Conservation (phyloP, 2,113 vertebrate species). For the Cathartes aura region DNA sequence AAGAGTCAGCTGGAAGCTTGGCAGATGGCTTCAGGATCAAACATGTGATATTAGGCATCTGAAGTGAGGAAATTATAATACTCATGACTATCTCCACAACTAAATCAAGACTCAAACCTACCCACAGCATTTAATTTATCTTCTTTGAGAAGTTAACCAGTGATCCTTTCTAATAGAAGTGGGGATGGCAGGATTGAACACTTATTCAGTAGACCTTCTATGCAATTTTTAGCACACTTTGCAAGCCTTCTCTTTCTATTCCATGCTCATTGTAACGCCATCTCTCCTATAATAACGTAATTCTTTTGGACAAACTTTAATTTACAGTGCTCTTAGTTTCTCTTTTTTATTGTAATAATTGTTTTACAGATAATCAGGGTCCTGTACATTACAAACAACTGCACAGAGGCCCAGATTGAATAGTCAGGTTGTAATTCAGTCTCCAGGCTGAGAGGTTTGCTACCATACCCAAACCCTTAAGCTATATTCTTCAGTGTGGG, state of each 20-base stretch:
- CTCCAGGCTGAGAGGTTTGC: conserved; percentile 77
- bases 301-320: conserved; percentile 32
- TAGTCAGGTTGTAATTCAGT: conserved; percentile 76
- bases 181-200: not conserved
- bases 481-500: conserved; percentile 84
- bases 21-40: not conserved
- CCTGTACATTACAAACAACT: conserved; percentile 4
- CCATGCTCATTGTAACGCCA: not conserved
- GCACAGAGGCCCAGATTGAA: conserved; percentile 45
- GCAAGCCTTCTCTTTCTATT: not conserved
- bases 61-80: not conserved
- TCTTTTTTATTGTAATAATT: conserved; percentile 60
- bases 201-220: not conserved
- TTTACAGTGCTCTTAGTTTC: conserved; percentile 25
- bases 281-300: not conserved
- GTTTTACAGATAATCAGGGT: conserved; percentile 41
- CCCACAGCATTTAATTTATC: not conserved
- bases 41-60: not conserved
- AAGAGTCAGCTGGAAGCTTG: not conserved
- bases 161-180: not conserved
- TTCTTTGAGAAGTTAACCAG: not conserved
- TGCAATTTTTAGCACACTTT: not conserved
- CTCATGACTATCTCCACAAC: not conserved
- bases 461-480: conserved; percentile 81
- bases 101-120: not conserved